Evolutionary conservation across 2,797 vertebrate genomes (phyloP), one percentile per base, ranked within the genome.

Genomic region (Onychomys leucogaster): DNA sequence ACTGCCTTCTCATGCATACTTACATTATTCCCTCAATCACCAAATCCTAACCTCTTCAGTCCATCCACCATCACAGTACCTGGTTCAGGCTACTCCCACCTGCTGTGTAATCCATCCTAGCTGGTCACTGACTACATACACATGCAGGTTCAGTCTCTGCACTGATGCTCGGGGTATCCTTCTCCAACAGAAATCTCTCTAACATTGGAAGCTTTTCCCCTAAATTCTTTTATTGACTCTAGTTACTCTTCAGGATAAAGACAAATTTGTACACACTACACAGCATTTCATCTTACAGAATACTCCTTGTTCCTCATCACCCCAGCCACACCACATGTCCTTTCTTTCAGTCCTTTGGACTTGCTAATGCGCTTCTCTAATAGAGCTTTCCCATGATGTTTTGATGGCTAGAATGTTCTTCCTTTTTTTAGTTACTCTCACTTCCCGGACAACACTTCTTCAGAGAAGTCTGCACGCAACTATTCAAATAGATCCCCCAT

Each of bases 401-500:
- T n/a, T n/a, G n/a, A n/a, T n/a, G n/a, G n/a, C n/a, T n/a, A n/a
- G n/a, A n/a, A n/a, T n/a, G n/a, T n/a, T n/a, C n/a, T n/a, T n/a
- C n/a, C n/a, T n/a, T n/a, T n/a, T n/a, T n/a, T n/a, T n/a, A n/a
- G n/a, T n/a, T n/a, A n/a, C n/a, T n/a, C n/a, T 52, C 37, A 93
- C 27, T 37, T 86, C 78, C 67, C 91, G 32, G 19, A 23, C 6
- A n/a, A 13, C 57, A 46, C 52, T 90, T 91, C 76, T 90, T 91
- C 76, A 90, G 76, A 67, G 55, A 94, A 91, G 12, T n/a, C 80
- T 90, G 61, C 73, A 80, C 16, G 17, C 76, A 80, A 32, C 57
- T 93, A 49, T 81, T 52, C 83, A 67, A n/a, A 67, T 34, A 85
- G 63, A 69, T 94, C 61, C 59, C 75, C 52, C 69, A 93, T 59